Conservation (phyloP, 2,888 invertebrate species). For the Euclidia mi region DNA sequence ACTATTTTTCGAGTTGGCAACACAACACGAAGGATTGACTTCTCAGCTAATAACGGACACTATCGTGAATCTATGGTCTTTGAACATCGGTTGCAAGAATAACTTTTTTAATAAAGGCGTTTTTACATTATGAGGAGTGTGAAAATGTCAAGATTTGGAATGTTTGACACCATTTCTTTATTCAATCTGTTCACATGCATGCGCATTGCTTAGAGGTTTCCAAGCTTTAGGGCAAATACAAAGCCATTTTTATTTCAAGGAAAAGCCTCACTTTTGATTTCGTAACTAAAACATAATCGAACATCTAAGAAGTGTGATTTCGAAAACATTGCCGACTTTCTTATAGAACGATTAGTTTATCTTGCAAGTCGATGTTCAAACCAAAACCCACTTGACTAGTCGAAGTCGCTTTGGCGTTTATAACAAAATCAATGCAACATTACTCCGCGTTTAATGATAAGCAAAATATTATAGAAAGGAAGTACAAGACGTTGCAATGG, state of each 20-base stretch:
- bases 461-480: conserved; percentile 79
- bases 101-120: not conserved
- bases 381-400: conserved; percentile 44
- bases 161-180: no score
- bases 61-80: conserved; percentile 8
- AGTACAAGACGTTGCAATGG: conserved; percentile 67
- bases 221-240: no score
- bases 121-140: no score
- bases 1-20: conserved; percentile 21
- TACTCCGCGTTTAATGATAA: conserved; percentile 80
- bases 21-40: conserved; percentile 17
- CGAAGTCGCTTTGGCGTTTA: conserved; percentile 53
- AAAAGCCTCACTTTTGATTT: no score
- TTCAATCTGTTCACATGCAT: no score
- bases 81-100: conserved; percentile 32
- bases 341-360: no score
- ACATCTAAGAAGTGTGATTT: no score
- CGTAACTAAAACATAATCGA: no score
- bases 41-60: conserved; percentile 38
- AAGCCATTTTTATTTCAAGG: no score
- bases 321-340: no score
- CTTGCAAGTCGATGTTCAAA: conserved; percentile 28
- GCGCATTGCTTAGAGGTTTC: no score
- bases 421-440: conserved; percentile 68
- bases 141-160: no score